Evolutionary conservation across 1,140 invertebrate genomes (phyloP), one percentile per base, ranked within the genome.

Genomic region (Archivesica marissinica): DNA sequence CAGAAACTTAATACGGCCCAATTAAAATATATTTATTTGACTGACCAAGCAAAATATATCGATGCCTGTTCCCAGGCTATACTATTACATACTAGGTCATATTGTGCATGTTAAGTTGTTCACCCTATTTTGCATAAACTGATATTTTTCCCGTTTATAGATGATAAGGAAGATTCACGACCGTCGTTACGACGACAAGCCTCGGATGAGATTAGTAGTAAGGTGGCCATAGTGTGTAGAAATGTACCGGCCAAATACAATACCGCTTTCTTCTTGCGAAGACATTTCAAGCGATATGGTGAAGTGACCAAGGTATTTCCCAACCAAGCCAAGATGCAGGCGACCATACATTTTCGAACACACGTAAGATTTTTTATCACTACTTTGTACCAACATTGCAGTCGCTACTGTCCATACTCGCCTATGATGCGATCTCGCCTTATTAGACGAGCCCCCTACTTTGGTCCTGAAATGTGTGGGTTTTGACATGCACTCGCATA

Each of bases 241-340:
- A 88, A 90, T 68, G 86, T 93, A 1, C 90, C 90, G 0, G 50
- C 80, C 13, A 84, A 88, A 35, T 89, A 87, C 41, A 92, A 92
- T 84, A 92, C 88, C 35, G 68, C 54, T 13, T n/a, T 74, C 6
- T 44, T 75, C 25, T 82, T 93, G 15, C 75, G 76, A 1, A 87
- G 72, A 30, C 92, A 93, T 79, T 93, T 93, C 76, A 85, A 83
- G 11, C 87, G 87, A 54, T 93, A 87, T 89, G 93, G 93, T 17
- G 50, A 80, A 17, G 89, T 93, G 6, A 68, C 44, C 4, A 86
- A 85, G 54, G 79, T 92, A 15, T 89, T 85, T 38, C 78, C 89
- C 9, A 88, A 90, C 28, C 85, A 87, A 9, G 70, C 39, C 0
- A 92, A 91, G 64, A 79, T 66, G 23, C 56, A 81, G 9, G 92